A percentile compares a stretch with the other conserved stretches of the same genome.
These are phyloP conservation scores for Hystrix cristata DNA, from an alignment of 2,113 vertebrate genomes.

Conservation along the genomic window DNA sequence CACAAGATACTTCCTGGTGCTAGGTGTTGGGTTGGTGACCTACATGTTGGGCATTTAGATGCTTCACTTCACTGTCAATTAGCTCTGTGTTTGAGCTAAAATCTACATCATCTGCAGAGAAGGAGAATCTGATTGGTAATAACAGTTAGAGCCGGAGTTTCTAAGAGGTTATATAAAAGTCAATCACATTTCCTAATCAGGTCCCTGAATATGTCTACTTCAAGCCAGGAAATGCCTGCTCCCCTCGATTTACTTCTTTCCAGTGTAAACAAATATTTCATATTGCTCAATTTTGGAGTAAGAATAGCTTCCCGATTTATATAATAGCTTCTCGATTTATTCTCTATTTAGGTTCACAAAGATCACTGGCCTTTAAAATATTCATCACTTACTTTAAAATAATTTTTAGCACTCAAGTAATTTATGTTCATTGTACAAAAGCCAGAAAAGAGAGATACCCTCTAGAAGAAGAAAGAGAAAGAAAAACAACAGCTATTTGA, in stretches of 20 bases:
- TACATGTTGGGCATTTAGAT: neutral
- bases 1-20: neutral
- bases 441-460: constrained; percentile 32
- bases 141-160: constrained; percentile 12
- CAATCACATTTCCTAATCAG: constrained; percentile 6
- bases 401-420: constrained; percentile 77
- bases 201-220: constrained; percentile 6
- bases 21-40: neutral
- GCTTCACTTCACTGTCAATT: neutral
- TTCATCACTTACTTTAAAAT: constrained; percentile 81
- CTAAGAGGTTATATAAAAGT: constrained; percentile 41
- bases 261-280: constrained; percentile 72
- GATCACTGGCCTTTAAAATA: constrained; percentile 81
- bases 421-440: constrained; percentile 74
- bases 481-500: neutral
- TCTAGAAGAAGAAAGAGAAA: neutral
- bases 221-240: constrained; percentile 54
- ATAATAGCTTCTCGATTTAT: constrained; percentile 76
- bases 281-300: constrained; percentile 69
- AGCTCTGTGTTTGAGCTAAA: neutral
- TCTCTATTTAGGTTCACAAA: constrained; percentile 79
- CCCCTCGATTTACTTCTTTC: constrained; percentile 71
- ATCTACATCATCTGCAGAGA: neutral
- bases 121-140: neutral
- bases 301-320: neutral